Base-by-base conservation (phyloP, 2,797 vertebrate species). In the Malacoraja senta region DNA sequence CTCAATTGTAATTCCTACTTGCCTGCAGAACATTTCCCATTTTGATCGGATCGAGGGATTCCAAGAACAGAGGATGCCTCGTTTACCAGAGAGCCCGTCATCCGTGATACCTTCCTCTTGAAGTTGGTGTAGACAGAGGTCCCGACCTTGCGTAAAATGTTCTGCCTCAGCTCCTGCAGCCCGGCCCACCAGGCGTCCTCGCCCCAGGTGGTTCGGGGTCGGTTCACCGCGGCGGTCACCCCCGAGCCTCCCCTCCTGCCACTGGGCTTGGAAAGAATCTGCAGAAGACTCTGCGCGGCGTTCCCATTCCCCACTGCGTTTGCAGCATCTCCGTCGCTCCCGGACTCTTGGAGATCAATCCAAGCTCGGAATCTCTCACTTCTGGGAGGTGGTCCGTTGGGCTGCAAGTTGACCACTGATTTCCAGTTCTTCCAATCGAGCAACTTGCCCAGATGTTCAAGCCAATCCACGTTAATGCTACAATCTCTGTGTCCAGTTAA, bases 371-470 rank as follows among this genome's bases (percentile, higher is more conserved):
- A 95, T 93, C 96, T 96, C 24, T 96, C 97, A 78, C 95, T 95
- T 19, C 93, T 94, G 3, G 95, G 94, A 0, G 94, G 95, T 76
- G 93, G 94, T 1, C 94, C 95, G 88, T 95, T 76, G 29, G 98
- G 96, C 93, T 97, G 97, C 81, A 98, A 94, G 95, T 97, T 98
- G 93, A 98, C 95, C 92, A 98, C 95, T 0, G 97, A 96, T 94
- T 96, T 98, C 98, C 98, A 98, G 94, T 96, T 97, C 35, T 95
- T 97, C 2, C 96, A 97, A 93, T 98, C 97, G 90, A 98, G 93
- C 79, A 97, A 95, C 90, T 95, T 94, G 86, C 97, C 94, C 83
- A 98, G 95, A 94, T 97, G 96, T 94, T 97, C 97, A 84, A 98
- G 94, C 97, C 98, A 98, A 83, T 96, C 96, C 53, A 98, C 95